Base-by-base conservation (phyloP, 2,797 vertebrate genomes). In the Chiloscyllium punctatum region DNA sequence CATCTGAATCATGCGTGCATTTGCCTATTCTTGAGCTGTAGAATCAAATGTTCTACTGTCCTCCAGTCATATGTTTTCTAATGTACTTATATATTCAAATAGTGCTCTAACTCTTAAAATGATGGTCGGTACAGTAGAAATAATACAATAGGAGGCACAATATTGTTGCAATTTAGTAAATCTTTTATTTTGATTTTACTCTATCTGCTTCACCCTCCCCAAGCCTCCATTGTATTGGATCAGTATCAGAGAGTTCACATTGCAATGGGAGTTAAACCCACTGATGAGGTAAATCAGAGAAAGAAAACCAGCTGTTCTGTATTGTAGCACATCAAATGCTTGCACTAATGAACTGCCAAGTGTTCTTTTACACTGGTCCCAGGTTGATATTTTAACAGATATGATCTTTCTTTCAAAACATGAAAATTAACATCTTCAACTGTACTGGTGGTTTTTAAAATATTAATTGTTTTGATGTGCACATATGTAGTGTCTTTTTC, bases 281-380 rank as follows among this genome's bases (percentile, higher is more conserved):
- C 77, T 96, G 96, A 95, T 66, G 8, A 27, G 79, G 72, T 90
- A 91, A 96, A n/a, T n/a, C 30, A 16, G 95, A 77, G 95, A 69
- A 95, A 37, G 13, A 0, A 0, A 96, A 77, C 27, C 95, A 96
- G 90, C 96, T 94, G 95, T 62, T 42, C 0, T 25, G 51, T 15
- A 92, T 96, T 57, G 94, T 88, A 91, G 95, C 79, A 8, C 95
- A 68, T 95, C 33, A 0, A 5, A 77, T 68, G 48, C 25, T 21
- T 42, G 95, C 53, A 0, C 95, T 79, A 95, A 62, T 87, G 6
- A 11, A 51, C 95, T 6, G 3, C 66, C 4, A 0, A 0, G 13
- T 2, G 0, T 4, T 15, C 25, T 23, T 95, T 77, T 69, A 51
- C 72, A 33, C 2, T 0, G 33, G 68, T 96, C 95, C 9, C 16